Percentiles rank a stretch among this genome's conserved stretches.
These are phyloP conservation scores for Galeopsomyia nigrocyanea DNA, from an alignment of 2,888 invertebrate species.

Conservation along the genomic window DNA sequence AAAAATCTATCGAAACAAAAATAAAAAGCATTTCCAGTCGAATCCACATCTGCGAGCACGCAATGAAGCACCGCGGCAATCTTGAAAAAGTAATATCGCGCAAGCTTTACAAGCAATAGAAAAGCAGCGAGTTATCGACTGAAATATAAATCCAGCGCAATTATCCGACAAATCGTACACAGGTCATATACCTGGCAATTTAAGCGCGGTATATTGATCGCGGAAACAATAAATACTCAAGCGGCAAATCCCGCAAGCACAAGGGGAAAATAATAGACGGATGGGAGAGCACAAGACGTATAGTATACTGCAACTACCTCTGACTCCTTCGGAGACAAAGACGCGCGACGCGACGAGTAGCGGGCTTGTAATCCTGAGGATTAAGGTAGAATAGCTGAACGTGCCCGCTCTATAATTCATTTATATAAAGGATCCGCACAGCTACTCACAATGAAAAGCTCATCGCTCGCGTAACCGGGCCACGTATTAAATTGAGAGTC, in stretches of 20 bases:
- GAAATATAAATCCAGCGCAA: too few species aligned
- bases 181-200: neutral
- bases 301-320: neutral
- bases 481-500: slow-evolving; percentile 37
- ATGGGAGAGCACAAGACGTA: neutral
- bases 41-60: too few species aligned
- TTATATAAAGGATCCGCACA: slow-evolving; percentile 21
- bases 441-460: slow-evolving; percentile 45
- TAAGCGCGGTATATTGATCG: neutral
- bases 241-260: slow-evolving; percentile 1
- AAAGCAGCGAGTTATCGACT: neutral
- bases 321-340: neutral
- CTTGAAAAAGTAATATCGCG: neutral
- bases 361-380: slow-evolving; percentile 27
- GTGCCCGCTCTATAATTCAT: slow-evolving; percentile 5
- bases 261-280: slow-evolving; percentile 26
- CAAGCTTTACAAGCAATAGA: neutral
- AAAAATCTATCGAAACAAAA: too few species aligned
- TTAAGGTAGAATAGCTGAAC: slow-evolving; percentile 11
- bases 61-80: too few species aligned
- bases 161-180: too few species aligned
- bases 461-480: slow-evolving; percentile 39
- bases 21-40: too few species aligned
- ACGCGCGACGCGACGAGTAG: slow-evolving; percentile 1
- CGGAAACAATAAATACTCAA: slow-evolving; percentile 34